Conservation (phyloP, 2,113 vertebrate species). For the Thryonomys swinderianus region DNA sequence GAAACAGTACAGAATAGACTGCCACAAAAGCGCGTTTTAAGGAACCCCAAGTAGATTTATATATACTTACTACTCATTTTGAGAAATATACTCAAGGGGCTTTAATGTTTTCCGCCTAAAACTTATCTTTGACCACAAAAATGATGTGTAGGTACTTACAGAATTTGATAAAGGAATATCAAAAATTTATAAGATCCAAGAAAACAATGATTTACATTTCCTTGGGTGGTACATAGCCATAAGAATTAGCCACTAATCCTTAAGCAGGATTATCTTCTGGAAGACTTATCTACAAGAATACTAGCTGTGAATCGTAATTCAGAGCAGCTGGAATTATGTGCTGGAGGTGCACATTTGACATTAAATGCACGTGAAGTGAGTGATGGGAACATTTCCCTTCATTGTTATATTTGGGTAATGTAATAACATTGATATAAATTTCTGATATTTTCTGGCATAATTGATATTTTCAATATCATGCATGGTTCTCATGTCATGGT, state of each 20-base stretch:
- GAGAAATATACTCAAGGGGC: conserved; percentile 7
- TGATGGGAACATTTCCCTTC: conserved; percentile 34
- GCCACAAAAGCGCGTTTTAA: not conserved
- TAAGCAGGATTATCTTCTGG: conserved; percentile 56
- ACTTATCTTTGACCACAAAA: not conserved
- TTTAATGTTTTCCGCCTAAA: not conserved
- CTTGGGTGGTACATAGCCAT: conserved; percentile 30
- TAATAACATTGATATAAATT: conserved; percentile 52
- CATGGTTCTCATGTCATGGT: not conserved
- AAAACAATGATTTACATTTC: conserved; percentile 66
- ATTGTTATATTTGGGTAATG: not conserved
- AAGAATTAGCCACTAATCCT: conserved; percentile 64
- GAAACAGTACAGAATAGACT: not conserved
- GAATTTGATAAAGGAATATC: conserved; percentile 22
- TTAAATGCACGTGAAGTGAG: conserved; percentile 22
- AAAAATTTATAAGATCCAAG: conserved; percentile 40
- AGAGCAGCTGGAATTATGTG: not conserved
- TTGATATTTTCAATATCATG: conserved; percentile 26
- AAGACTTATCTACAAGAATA: conserved; percentile 49
- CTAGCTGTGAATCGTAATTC: conserved; percentile 54
- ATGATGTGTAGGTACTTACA: not conserved
- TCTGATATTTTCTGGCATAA: conserved; percentile 29
- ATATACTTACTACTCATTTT: not conserved
- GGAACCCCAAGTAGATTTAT: not conserved
- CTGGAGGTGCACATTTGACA: conserved; percentile 20